phyloP scores from a whole-genome alignment of 2,113 vertebrate genomes.

The Saguinus midas region DNA sequence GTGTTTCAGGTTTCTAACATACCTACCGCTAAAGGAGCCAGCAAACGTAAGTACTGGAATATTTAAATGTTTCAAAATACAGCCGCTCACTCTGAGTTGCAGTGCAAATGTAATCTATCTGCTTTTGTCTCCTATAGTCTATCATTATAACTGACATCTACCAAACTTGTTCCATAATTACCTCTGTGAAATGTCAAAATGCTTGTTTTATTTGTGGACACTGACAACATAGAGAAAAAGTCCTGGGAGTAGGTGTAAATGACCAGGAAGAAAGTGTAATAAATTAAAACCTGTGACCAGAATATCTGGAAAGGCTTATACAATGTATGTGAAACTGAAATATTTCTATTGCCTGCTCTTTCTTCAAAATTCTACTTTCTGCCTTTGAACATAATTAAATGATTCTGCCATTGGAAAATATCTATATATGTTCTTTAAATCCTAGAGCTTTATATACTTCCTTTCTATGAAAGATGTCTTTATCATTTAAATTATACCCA shows the following conservation, averaged over 20 bases:
- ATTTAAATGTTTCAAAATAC: not conserved
- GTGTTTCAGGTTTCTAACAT: not conserved
- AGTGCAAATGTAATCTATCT: not conserved
- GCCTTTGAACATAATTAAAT: not conserved
- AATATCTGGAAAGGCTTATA: not conserved
- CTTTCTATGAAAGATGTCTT: not conserved
- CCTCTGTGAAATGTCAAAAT: not conserved
- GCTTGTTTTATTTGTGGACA: not conserved
- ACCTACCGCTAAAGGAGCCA: not conserved
- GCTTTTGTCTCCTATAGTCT: not conserved
- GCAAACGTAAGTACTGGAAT: not conserved
- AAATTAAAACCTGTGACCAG: not conserved
- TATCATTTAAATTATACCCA: not conserved
- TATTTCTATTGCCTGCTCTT: not conserved
- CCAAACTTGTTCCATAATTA: not conserved
- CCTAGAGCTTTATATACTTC: not conserved
- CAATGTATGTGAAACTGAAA: not conserved
- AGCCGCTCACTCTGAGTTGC: not conserved
- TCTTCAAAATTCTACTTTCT: not conserved
- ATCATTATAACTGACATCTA: not conserved
- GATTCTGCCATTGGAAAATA: slow-evolving; percentile 24
- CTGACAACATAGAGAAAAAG: not conserved
- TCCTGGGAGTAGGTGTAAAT: not conserved
- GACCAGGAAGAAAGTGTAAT: not conserved
- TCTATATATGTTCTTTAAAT: not conserved